phyloP scores from a whole-genome alignment of 2,888 invertebrate species.

The Escarpia spicata region DNA sequence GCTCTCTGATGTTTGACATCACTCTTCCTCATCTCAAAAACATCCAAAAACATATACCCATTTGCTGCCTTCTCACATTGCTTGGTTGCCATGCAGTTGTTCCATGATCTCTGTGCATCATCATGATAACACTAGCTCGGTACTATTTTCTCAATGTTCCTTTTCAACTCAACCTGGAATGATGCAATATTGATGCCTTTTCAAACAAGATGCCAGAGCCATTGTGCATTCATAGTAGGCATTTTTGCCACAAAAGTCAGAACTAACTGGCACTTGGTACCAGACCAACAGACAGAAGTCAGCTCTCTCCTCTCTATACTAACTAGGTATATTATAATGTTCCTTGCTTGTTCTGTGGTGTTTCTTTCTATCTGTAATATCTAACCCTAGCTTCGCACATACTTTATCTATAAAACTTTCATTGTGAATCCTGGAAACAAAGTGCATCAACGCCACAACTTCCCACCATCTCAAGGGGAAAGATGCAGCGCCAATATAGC shows the following conservation, averaged over 20 bases:
- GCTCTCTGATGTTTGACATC: neutral
- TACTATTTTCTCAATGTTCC: neutral
- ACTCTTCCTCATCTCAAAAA: neutral
- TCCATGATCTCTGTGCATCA: neutral
- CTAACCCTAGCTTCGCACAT: too few relatives aligned
- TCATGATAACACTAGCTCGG: neutral
- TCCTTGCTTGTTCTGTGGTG: neutral
- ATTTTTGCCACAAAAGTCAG: neutral
- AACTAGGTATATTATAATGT: neutral
- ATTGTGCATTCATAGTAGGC: neutral
- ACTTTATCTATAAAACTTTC: neutral
- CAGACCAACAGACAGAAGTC: neutral
- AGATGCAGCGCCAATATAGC: neutral
- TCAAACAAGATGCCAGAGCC: neutral
- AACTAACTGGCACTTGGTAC: neutral
- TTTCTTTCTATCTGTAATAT: too few relatives aligned
- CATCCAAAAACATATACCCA: neutral
- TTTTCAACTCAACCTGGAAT: neutral
- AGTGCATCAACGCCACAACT: neutral
- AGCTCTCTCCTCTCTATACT: neutral
- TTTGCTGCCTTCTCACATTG: neutral
- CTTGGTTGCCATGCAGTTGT: neutral
- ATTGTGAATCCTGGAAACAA: neutral
- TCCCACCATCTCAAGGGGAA: neutral
- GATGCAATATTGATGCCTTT: neutral